These are phyloP conservation scores for Xyrauchen texanus DNA, from an alignment of 2,113 vertebrate species.

Conservation along the genomic window DNA sequence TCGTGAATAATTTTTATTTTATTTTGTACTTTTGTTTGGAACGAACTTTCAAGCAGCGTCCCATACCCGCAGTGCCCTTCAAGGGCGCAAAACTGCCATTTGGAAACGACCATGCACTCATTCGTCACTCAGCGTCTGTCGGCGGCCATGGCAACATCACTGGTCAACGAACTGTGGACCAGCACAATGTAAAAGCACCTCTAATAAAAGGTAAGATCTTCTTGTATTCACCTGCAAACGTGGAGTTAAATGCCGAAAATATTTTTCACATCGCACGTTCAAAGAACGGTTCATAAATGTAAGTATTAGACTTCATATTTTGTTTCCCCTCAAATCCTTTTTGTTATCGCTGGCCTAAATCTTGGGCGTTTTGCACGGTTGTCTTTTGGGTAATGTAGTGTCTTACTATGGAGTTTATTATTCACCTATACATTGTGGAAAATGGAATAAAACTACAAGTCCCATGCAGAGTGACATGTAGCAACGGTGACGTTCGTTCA, in stretches of 20 bases:
- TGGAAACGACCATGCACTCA: neutral
- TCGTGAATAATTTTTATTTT: too few species aligned
- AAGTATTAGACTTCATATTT: conserved; percentile 28
- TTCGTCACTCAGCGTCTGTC: conserved; percentile 63
- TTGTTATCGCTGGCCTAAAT: conserved; percentile 59
- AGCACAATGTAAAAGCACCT: conserved; percentile 31
- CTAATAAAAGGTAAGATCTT: conserved; percentile 57
- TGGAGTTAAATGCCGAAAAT: neutral
- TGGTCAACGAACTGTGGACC: conserved; percentile 38
- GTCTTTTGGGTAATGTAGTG: conserved; percentile 43
- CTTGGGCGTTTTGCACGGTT: neutral
- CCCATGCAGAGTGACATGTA: neutral
- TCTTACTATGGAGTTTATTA: neutral
- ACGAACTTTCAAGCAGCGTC: too few species aligned
- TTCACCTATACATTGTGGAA: neutral
- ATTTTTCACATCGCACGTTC: neutral
- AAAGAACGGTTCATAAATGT: neutral
- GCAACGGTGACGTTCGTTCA: neutral
- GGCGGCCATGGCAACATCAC: conserved; percentile 77
- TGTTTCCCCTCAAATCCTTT: conserved; percentile 47
- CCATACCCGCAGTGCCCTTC: too few species aligned
- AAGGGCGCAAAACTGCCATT: too few species aligned
- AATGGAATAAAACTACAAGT: conserved; percentile 38
- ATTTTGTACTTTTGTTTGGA: too few species aligned
- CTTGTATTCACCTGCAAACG: neutral